Base-by-base conservation (phyloP, 2,888 invertebrate species). In the Plagodis dolabraria region DNA sequence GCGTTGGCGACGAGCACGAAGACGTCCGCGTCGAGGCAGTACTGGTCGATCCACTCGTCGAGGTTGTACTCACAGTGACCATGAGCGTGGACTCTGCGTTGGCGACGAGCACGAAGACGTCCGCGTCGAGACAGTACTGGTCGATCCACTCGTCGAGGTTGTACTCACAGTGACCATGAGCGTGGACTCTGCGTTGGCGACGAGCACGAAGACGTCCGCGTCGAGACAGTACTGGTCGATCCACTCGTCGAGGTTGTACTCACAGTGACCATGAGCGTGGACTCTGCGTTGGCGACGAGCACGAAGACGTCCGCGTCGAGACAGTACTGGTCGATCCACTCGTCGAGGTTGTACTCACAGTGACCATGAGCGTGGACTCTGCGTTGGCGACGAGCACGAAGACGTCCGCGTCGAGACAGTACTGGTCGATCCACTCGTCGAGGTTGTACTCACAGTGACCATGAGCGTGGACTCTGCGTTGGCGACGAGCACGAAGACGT, bases 301-400 rank as follows among this genome's bases (percentile, higher is more conserved):
- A 99, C 99, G 92, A 99, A 99, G 7, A 99, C 99, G 92, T 99
- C 99, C 0, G 99, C 99, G 92, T 99, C 99, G 56, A 99, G 94
- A 85, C 99, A 99, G 93, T 99, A 98, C 87, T 98, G 97, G 92
- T 99, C 99, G 80, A 99, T 99, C 99, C 99, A 99, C 85, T 97
- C 96, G 87, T 99, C 99, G 57, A 99, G 94, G 93, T 99, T 99
- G 34, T 38, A 93, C 95, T 93, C 87, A 98, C 99, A 7, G 99
- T 99, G 76, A 99, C 96, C 95, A 99, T 99, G 72, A 99, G 95
- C 44, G 99, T 99, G 38, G 99, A 99, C 92, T 99, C 99, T 0
- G 99, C 98, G 93, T 99, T 99, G 35, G 98, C 97, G 33, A 99
- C 99, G 47, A 99, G 94, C 58, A 99, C 99, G 92, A 99, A 99